Conservation (phyloP, 2,888 invertebrate genomes). For the Phrixothrix hirtus region DNA sequence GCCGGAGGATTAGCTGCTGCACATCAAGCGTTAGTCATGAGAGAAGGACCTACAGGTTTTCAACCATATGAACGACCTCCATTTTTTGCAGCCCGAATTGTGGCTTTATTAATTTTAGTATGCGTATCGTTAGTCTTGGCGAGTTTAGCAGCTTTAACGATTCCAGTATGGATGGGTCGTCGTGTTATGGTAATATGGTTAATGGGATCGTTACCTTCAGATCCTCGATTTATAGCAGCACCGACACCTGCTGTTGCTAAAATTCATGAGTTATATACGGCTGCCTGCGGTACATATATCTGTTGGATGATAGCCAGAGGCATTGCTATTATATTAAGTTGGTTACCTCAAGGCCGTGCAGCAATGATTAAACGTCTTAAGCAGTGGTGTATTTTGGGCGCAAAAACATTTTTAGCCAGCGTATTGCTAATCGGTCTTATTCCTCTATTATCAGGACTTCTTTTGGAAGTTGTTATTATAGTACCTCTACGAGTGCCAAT, state of each 20-base stretch:
- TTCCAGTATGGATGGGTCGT: slow-evolving; percentile 90
- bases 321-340: slow-evolving; percentile 77
- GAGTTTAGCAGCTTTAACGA: slow-evolving; percentile 81
- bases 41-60: slow-evolving; percentile 74
- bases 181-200: slow-evolving; percentile 87
- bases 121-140: slow-evolving; percentile 83
- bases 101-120: slow-evolving; percentile 73
- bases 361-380: slow-evolving; percentile 72
- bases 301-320: slow-evolving; percentile 92
- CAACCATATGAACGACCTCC: slow-evolving; percentile 88
- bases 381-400: slow-evolving; percentile 74
- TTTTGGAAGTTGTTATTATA: slow-evolving; percentile 88
- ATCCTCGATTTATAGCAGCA: slow-evolving; percentile 46
- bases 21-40: slow-evolving; percentile 85
- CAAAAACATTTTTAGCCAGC: slow-evolving; percentile 77
- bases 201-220: slow-evolving; percentile 59
- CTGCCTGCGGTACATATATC: slow-evolving; percentile 90
- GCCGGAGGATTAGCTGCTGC: slow-evolving; percentile 71
- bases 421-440: slow-evolving; percentile 84
- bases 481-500: slow-evolving; percentile 91
- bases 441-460: slow-evolving; percentile 87
- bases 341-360: slow-evolving; percentile 87
- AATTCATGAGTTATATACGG: slow-evolving; percentile 95
- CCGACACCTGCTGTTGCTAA: slow-evolving; percentile 35
- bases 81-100: slow-evolving; percentile 74